Base-by-base conservation (phyloP, 1,140 invertebrate species). In the Mya arenaria region DNA sequence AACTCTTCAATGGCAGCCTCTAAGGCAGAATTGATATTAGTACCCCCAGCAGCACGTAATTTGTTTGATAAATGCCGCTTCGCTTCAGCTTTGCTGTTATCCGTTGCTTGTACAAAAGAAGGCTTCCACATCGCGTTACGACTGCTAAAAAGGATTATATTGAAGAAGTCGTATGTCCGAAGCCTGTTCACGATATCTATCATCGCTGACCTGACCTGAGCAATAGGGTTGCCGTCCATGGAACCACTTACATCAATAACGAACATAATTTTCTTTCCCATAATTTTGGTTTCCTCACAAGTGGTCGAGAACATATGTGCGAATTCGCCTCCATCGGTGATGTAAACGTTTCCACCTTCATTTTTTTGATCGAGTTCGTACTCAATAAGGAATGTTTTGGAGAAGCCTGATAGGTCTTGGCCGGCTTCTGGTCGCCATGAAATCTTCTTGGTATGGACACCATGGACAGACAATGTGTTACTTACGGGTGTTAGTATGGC, bases 201-300 rank as follows among this genome's bases (percentile, higher is more conserved):
- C 73, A 75, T 75, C 0, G 73, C 73, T 48, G 62, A 37, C 58
- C 36, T 60, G 13, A 65, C 60, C 36, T 75, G 73, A 48, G 41
- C 37, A 2, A 63, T 75, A 17, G 56, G 56, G 13, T 63, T 75
- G 10, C 73, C 73, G 25, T 25, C 25, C 73, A 75, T 75, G n/a
- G 73, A 75, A 17, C 73, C 73, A 37, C 73, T 75, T 19, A 75
- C 37, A 32, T 75, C 73, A 32, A 75, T 75, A 8, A 75, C 73
- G 39, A 75, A 75, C 6, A 75, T 60, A 15, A 75, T 75, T 63
- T 48, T 44, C 56, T 75, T 75, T 4, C 6, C 56, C 73, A 75
- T 48, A 10, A 65, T 63, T 52, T 75, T 63, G 10, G 36, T 48
- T 34, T 44, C 56, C 6, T 72, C 69, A 58, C 69, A 72, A 1